Percentiles rank a stretch among this genome's conserved stretches.
These are phyloP conservation scores for Gobio occitaniae DNA, from an alignment of 2,797 vertebrate genomes.

Conservation along the genomic window DNA sequence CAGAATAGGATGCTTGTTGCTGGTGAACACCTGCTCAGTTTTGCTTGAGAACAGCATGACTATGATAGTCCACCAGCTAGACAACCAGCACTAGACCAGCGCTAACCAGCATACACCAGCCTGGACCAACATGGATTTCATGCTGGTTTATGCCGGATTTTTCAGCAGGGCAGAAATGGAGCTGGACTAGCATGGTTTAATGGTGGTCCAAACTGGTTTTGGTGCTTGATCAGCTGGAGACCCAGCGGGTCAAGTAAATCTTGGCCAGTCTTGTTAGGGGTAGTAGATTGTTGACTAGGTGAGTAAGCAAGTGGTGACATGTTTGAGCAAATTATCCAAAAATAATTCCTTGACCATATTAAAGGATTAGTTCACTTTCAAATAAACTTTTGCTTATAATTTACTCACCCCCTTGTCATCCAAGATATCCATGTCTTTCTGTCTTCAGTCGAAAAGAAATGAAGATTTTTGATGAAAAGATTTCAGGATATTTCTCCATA, in stretches of 20 bases:
- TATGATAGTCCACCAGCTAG: background rate
- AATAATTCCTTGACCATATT: background rate
- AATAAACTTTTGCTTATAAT: too few species aligned
- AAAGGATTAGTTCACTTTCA: too few species aligned
- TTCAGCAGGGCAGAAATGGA: background rate
- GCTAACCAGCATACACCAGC: background rate
- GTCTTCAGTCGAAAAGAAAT: too few species aligned
- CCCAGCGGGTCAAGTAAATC: background rate
- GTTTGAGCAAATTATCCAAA: background rate
- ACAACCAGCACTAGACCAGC: background rate
- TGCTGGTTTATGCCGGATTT: background rate
- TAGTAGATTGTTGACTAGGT: background rate
- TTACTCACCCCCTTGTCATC: too few species aligned
- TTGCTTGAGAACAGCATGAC: background rate
- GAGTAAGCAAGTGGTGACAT: background rate
- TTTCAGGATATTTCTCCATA: too few species aligned
- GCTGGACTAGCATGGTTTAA: background rate
- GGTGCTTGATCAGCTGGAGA: background rate
- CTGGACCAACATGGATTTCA: background rate
- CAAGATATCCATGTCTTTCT: too few species aligned
- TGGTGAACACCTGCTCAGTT: background rate
- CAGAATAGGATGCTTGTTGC: background rate
- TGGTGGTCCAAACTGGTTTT: background rate
- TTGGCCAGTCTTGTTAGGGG: background rate
- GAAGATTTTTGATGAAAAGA: too few species aligned